Percentiles rank a stretch among this genome's conserved stretches.
These are phyloP conservation scores for Gnatocerus cornutus DNA, from an alignment of 2,888 invertebrate species.

Conservation along the genomic window DNA sequence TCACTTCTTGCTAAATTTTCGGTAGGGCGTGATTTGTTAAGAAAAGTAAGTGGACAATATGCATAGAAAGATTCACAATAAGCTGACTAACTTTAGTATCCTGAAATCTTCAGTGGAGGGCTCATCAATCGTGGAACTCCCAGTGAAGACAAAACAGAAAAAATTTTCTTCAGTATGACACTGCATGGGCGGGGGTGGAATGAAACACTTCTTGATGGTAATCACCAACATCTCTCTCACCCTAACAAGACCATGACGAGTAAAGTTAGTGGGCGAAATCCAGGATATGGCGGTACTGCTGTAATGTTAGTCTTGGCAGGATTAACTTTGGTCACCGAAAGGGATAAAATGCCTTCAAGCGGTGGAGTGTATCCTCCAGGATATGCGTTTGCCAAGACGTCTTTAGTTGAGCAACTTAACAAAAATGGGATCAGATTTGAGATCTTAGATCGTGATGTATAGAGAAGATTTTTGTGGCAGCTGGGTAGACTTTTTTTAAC, in stretches of 20 bases:
- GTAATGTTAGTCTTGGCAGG: conserved; percentile 83
- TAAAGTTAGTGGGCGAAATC: conserved; percentile 80
- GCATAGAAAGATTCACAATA: neutral
- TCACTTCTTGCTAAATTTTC: conserved; percentile 69
- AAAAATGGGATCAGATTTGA: conserved; percentile 83
- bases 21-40: conserved; percentile 71
- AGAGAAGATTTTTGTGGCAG: too few relatives aligned
- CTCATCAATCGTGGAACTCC: conserved; percentile 80
- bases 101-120: conserved; percentile 71
- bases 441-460: conserved; percentile 66
- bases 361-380: conserved; percentile 93
- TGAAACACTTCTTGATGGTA: conserved; percentile 74
- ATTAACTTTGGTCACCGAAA: conserved; percentile 82
- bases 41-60: conserved; percentile 16
- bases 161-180: conserved; percentile 78
- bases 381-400: conserved; percentile 88
- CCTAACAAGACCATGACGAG: conserved; percentile 80
- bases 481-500: too few relatives aligned
- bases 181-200: conserved; percentile 88
- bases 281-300: conserved; percentile 91
- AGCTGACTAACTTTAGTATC: conserved; percentile 47
- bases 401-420: conserved; percentile 82
- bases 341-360: conserved; percentile 81
- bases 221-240: conserved; percentile 73
- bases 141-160: conserved; percentile 75